Conservation (phyloP, 2,888 invertebrate genomes). For the Lydus trimaculatus region DNA sequence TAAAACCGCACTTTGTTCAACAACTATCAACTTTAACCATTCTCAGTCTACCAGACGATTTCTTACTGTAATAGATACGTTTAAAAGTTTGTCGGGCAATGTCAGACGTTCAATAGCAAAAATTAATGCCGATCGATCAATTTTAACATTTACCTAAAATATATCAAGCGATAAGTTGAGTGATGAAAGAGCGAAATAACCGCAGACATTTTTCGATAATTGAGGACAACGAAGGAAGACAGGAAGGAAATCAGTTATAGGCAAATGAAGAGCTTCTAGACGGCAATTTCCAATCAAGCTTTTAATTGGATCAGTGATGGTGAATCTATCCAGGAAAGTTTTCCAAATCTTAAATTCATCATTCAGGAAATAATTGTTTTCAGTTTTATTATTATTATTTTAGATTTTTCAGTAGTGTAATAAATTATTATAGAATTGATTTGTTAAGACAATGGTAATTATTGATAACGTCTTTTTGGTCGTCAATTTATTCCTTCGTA, state of each 20-base stretch:
- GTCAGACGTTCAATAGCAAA: no score
- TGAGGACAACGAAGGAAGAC: neutral
- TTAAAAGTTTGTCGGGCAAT: no score
- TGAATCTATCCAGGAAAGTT: no score
- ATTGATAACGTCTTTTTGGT: slow-evolving; percentile 5
- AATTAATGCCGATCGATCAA: no score
- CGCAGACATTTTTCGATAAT: neutral
- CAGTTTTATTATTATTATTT: slow-evolving; percentile 18
- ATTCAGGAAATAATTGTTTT: no score
- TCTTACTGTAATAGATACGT: neutral
- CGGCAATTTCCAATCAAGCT: neutral
- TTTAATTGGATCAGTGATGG: neutral
- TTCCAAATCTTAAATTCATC: no score
- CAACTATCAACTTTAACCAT: neutral
- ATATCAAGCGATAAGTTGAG: no score
- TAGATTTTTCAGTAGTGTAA: no score
- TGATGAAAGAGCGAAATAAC: neutral
- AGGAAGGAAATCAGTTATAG: neutral
- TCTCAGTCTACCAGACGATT: neutral
- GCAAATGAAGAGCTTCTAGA: neutral
- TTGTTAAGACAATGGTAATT: neutral
- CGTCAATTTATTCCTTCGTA: slow-evolving; percentile 14
- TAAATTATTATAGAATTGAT: no score
- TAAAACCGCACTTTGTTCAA: neutral
- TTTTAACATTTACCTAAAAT: no score